phyloP scores from a whole-genome alignment of 2,888 invertebrate species.

The Mesodorylaimus sp. region DNA sequence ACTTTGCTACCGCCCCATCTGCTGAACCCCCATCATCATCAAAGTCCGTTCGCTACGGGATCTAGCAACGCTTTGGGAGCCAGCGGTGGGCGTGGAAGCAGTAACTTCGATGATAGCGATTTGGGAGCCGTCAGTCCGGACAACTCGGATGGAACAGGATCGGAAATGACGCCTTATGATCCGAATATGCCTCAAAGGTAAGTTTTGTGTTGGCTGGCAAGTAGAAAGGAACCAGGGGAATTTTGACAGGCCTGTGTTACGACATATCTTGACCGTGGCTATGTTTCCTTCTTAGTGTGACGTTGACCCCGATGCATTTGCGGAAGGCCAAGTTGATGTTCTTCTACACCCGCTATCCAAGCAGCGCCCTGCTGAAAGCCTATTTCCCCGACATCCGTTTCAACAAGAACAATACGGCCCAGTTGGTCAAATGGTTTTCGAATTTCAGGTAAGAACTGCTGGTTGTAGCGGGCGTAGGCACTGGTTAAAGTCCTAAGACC shows the following conservation, averaged over 20 bases:
- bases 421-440: conserved; percentile 99
- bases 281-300: conserved; percentile 41
- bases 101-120: conserved; percentile 14
- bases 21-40: neutral
- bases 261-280: neutral
- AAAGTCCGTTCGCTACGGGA: neutral
- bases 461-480: no score
- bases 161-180: conserved; percentile 7
- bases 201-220: neutral
- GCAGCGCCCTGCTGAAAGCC: conserved; percentile 95
- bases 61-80: conserved; percentile 17
- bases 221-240: neutral
- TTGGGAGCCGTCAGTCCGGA: conserved; percentile 18
- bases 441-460: conserved; percentile 76
- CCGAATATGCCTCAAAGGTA: conserved; percentile 15
- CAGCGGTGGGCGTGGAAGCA: conserved; percentile 14
- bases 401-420: conserved; percentile 99
- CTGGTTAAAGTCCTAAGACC: no score
- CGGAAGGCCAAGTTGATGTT: conserved; percentile 99
- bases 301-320: conserved; percentile 96
- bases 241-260: neutral
- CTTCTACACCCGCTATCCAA: conserved; percentile 99
- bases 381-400: conserved; percentile 99
- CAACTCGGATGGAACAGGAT: conserved; percentile 16
- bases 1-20: neutral